A percentile compares a stretch with the other conserved stretches of the same genome.
Evolutionary conservation across 2,888 invertebrate genomes (phyloP).

Genomic region (Hirtodrosophila histrioides): DNA sequence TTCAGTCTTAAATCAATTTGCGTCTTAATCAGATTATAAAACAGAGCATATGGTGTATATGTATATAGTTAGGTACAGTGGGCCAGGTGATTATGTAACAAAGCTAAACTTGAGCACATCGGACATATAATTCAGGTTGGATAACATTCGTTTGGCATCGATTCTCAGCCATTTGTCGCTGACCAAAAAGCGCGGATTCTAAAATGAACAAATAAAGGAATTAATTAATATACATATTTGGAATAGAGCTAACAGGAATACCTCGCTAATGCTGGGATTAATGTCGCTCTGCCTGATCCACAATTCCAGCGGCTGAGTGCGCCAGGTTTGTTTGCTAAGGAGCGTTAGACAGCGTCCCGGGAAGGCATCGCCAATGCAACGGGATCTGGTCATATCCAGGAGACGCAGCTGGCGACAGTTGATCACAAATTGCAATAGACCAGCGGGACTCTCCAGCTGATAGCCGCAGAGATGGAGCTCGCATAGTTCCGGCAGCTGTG

Average conservation of each 20-base stretch:
- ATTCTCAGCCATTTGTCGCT: slow-evolving; percentile 57
- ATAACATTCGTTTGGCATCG: slow-evolving; percentile 52
- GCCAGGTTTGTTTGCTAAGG: slow-evolving; percentile 70
- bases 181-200: slow-evolving; percentile 61
- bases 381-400: slow-evolving; percentile 62
- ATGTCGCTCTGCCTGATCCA: slow-evolving; percentile 74
- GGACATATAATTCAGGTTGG: slow-evolving; percentile 44
- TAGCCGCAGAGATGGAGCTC: slow-evolving; percentile 73
- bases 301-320: slow-evolving; percentile 60
- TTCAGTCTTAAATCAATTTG: slow-evolving; percentile 23
- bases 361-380: slow-evolving; percentile 57
- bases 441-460: slow-evolving; percentile 69
- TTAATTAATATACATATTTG: neutral
- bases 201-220: neutral
- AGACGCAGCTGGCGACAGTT: slow-evolving; percentile 67
- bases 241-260: neutral
- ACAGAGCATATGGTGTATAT: neutral
- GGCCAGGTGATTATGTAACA: slow-evolving; percentile 29
- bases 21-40: slow-evolving; percentile 16
- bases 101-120: slow-evolving; percentile 78
- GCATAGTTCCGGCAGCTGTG: slow-evolving; percentile 52
- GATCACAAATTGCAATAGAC: slow-evolving; percentile 64
- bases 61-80: slow-evolving; percentile 28
- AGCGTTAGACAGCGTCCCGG: slow-evolving; percentile 59
- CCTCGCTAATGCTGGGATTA: slow-evolving; percentile 33